A percentile compares a stretch with the other conserved stretches of the same genome.
Conservation (phyloP, 2,113 vertebrate genomes). For the Alligator sinensis region DNA sequence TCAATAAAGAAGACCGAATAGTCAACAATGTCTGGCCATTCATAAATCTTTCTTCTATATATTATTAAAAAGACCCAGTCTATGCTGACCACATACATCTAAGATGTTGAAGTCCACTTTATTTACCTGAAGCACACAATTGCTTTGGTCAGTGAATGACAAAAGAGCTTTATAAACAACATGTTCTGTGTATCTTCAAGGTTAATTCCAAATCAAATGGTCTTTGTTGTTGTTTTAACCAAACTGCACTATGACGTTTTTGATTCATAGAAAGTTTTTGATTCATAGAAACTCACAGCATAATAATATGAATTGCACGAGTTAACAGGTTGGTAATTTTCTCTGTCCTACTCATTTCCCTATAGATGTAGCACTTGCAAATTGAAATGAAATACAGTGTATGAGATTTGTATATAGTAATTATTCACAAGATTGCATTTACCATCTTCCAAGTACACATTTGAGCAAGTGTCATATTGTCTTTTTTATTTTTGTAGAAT, state of each 20-base stretch:
- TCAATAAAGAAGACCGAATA: conserved; percentile 51
- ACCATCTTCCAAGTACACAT: background rate
- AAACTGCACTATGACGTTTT: background rate
- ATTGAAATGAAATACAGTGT: background rate
- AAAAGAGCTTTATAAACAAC: background rate
- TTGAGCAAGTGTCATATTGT: background rate
- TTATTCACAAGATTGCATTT: background rate
- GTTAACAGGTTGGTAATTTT: background rate
- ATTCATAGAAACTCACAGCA: background rate
- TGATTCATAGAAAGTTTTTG: background rate
- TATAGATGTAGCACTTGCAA: background rate
- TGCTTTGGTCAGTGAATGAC: background rate
- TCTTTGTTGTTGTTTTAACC: background rate
- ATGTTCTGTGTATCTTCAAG: background rate
- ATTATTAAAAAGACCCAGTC: background rate
- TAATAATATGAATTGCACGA: fast-evolving
- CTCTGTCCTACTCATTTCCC: background rate
- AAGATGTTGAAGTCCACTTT: background rate
- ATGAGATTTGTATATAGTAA: background rate
- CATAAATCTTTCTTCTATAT: conserved; percentile 28
- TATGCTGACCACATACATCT: background rate
- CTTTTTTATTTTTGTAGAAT: background rate
- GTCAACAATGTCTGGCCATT: background rate
- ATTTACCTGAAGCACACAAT: background rate
- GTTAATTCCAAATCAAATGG: background rate